These are phyloP conservation scores for Penaeus monodon DNA, from an alignment of 2,888 invertebrate species.

Conservation along the genomic window DNA sequence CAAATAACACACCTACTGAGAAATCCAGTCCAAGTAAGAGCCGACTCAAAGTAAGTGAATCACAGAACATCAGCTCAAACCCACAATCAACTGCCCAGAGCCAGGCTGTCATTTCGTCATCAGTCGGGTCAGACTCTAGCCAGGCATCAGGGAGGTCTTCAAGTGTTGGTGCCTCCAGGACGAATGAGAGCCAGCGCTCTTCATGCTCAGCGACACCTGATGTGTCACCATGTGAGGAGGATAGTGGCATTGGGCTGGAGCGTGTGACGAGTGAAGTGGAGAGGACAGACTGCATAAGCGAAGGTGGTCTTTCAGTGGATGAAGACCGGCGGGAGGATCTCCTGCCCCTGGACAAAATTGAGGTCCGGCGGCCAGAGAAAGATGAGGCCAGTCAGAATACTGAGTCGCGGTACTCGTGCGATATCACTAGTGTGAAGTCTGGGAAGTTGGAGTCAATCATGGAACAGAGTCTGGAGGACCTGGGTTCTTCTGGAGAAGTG, in stretches of 20 bases:
- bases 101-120: slow-evolving; percentile 38
- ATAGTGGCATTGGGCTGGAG: slow-evolving; percentile 62
- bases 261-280: slow-evolving; percentile 47
- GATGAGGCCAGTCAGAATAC: slow-evolving; percentile 24
- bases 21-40: slow-evolving; percentile 26
- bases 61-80: slow-evolving; percentile 44
- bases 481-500: slow-evolving; percentile 25
- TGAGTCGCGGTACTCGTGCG: slow-evolving; percentile 29
- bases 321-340: slow-evolving; percentile 51
- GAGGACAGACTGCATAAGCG: slow-evolving; percentile 54
- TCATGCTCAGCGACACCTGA: slow-evolving; percentile 58
- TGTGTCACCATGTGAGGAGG: slow-evolving; percentile 63
- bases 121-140: slow-evolving; percentile 47
- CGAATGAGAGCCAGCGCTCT: slow-evolving; percentile 48
- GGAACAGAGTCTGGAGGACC: slow-evolving; percentile 56
- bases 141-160: slow-evolving; percentile 48
- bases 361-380: slow-evolving; percentile 31
- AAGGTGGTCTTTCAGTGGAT: slow-evolving; percentile 54
- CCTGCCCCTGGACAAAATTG: slow-evolving; percentile 46
- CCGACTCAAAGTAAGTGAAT: slow-evolving; percentile 32
- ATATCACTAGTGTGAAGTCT: slow-evolving; percentile 23
- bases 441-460: slow-evolving; percentile 54
- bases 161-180: slow-evolving; percentile 46
- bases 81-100: slow-evolving; percentile 24
- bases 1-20: background rate